Percentiles rank a stretch among this genome's conserved stretches.
Conservation (phyloP, 2,888 invertebrate species). For the Limnephilus marmoratus region DNA sequence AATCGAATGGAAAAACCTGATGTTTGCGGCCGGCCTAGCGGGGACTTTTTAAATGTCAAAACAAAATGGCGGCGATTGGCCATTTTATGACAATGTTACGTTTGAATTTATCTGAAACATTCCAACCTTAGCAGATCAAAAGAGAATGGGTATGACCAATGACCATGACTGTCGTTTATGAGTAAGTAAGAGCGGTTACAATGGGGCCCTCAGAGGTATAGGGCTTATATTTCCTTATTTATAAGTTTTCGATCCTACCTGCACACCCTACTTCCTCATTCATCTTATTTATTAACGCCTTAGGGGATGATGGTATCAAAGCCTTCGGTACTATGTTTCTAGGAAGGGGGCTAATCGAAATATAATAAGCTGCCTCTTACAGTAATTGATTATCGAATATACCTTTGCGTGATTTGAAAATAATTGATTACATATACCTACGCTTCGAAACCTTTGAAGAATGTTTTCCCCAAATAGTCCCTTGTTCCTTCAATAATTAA, state of each 20-base stretch:
- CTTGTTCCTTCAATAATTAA: not conserved
- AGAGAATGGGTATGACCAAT: too few relatives aligned
- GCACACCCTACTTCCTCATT: not conserved
- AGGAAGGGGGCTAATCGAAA: not conserved
- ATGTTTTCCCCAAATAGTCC: not conserved
- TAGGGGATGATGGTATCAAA: not conserved
- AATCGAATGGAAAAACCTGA: too few relatives aligned
- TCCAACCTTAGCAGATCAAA: too few relatives aligned
- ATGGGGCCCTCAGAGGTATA: not conserved
- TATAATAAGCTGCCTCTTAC: not conserved
- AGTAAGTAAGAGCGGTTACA: not conserved
- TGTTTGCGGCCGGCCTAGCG: too few relatives aligned
- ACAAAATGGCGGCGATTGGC: too few relatives aligned
- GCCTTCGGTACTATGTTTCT: not conserved
- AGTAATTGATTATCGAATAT: not conserved
- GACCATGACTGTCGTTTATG: not conserved
- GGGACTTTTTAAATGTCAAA: too few relatives aligned
- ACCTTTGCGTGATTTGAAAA: not conserved
- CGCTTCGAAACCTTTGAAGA: not conserved
- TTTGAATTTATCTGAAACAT: too few relatives aligned
- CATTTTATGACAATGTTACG: too few relatives aligned
- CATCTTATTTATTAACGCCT: not conserved
- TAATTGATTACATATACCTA: not conserved
- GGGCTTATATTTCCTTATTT: not conserved
- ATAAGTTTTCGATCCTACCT: not conserved